Conservation (phyloP, 2,113 vertebrate genomes). For the Python bivittatus region DNA sequence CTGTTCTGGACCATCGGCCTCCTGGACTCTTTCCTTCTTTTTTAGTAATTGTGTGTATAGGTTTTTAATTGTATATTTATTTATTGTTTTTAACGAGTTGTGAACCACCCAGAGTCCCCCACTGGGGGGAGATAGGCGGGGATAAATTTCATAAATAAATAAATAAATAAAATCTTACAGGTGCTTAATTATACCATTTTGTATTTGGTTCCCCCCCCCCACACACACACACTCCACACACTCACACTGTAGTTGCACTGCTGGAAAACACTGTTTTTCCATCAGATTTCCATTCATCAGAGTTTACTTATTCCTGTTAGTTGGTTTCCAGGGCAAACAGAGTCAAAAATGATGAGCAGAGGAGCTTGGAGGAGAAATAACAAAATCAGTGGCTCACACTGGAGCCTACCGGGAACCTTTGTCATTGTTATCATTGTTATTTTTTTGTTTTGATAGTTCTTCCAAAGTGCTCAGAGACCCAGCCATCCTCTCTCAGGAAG, state of each 20-base stretch:
- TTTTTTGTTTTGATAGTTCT: background rate
- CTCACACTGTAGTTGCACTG: background rate
- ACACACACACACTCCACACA: too few species aligned
- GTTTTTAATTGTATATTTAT: too few species aligned
- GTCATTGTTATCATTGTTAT: background rate
- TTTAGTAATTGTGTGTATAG: too few species aligned
- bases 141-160: too few species aligned
- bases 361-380: background rate
- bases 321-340: background rate
- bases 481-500: slow-evolving; percentile 4
- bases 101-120: too few species aligned
- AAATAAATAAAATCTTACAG: too few species aligned
- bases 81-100: too few species aligned
- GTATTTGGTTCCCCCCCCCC: background rate
- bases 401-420: background rate
- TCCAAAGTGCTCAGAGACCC: background rate
- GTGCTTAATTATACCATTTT: background rate
- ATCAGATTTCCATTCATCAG: background rate
- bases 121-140: too few species aligned
- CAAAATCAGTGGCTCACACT: background rate
- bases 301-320: background rate
- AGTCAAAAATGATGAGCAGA: too few species aligned
- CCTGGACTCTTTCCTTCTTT: too few species aligned
- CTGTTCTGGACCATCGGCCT: too few species aligned
- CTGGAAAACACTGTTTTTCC: background rate